phyloP scores from a whole-genome alignment of 2,797 vertebrate genomes.

The Pygocentrus nattereri region DNA sequence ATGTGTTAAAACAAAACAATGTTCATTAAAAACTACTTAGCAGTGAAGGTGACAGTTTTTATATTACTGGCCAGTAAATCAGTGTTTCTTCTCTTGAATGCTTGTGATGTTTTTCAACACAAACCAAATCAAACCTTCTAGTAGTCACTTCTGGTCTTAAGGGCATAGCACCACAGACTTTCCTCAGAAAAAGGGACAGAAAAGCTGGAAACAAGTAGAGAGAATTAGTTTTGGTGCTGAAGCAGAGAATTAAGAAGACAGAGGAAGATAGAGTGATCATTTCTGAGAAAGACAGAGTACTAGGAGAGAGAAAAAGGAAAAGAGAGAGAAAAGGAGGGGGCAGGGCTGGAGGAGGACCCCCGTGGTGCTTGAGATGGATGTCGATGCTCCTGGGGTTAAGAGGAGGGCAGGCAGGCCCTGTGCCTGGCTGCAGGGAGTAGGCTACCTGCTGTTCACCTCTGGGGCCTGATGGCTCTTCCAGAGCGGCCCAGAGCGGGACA shows the following conservation, averaged over 20 bases:
- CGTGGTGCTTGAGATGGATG: constrained; percentile 77
- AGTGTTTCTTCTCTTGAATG: neutral
- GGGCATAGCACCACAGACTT: neutral
- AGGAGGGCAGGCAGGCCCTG: constrained; percentile 74
- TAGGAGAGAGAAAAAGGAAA: constrained; percentile 45
- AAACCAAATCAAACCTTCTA: constrained; percentile 27
- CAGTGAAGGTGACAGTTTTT: neutral
- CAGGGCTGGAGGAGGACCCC: constrained; percentile 63
- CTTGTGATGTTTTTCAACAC: constrained; percentile 13
- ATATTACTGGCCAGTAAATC: neutral
- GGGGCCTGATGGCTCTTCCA: constrained; percentile 64
- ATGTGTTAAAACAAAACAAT: neutral
- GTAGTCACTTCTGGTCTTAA: neutral
- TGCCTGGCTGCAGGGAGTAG: constrained; percentile 66
- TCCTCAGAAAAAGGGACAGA: neutral
- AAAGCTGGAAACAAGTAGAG: constrained; percentile 5
- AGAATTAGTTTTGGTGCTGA: constrained; percentile 28
- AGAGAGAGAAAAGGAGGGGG: constrained; percentile 56
- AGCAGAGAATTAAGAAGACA: constrained; percentile 47
- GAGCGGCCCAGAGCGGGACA: constrained; percentile 59
- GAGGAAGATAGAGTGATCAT: constrained; percentile 29
- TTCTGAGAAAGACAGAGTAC: constrained; percentile 39
- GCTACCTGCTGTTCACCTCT: constrained; percentile 60
- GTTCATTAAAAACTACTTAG: too few relatives aligned
- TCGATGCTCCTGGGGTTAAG: constrained; percentile 78